Evolutionary conservation across 2,797 vertebrate species (phyloP).

Genomic region (Tachyglossus aculeatus): DNA sequence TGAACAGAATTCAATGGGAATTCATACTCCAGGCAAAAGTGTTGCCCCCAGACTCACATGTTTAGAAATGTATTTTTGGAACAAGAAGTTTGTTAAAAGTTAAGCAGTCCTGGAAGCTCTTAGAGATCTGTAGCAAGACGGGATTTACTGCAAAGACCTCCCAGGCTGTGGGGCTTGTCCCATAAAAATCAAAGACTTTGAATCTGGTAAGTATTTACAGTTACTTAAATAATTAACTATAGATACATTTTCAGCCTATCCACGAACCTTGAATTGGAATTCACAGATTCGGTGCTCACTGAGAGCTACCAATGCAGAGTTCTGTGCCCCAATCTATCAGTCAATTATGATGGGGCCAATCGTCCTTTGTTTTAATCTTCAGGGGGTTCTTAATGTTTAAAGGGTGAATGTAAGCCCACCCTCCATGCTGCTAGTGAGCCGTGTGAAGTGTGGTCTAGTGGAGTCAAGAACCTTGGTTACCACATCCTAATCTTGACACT

Average conservation of each 20-base stretch:
- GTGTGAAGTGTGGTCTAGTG: neutral
- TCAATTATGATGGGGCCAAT: neutral
- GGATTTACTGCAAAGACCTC: constrained; percentile 54
- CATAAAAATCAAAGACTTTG: constrained; percentile 55
- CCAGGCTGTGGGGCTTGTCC: constrained; percentile 47
- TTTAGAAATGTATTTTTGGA: constrained; percentile 51
- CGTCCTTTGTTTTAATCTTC: no score
- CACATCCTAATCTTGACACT: no score
- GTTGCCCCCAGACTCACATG: constrained; percentile 42
- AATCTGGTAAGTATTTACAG: constrained; percentile 50
- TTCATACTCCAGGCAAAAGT: constrained; percentile 40
- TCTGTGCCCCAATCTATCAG: neutral
- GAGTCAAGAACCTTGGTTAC: no score
- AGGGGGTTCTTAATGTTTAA: no score
- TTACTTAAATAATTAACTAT: constrained; percentile 44
- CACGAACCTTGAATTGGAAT: neutral
- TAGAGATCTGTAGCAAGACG: constrained; percentile 52
- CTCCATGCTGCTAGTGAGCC: neutral
- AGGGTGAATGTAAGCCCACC: neutral
- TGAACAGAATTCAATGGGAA: constrained; percentile 21
- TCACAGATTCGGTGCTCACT: neutral
- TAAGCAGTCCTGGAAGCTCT: constrained; percentile 60
- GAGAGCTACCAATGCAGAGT: neutral
- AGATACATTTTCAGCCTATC: constrained; percentile 23
- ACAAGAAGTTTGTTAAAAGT: constrained; percentile 54